Percentiles rank a stretch among this genome's conserved stretches.
Conservation (phyloP, 2,797 vertebrate species). For the Neostethus bicornis region DNA sequence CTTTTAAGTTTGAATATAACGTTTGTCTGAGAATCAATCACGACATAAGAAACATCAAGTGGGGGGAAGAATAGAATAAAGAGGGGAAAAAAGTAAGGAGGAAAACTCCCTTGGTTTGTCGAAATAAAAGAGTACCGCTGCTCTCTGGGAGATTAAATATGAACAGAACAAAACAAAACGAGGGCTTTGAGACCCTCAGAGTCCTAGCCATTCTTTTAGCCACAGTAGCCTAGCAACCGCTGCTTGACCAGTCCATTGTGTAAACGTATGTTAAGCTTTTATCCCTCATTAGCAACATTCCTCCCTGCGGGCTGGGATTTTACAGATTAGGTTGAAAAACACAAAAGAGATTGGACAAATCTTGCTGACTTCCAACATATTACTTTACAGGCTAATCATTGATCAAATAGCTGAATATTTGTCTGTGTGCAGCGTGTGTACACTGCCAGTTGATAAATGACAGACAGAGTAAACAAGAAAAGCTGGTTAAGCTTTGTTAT, state of each 20-base stretch:
- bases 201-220: constrained; percentile 80
- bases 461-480: constrained; percentile 40
- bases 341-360: constrained; percentile 81
- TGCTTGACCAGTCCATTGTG: constrained; percentile 84
- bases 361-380: constrained; percentile 83
- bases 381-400: constrained; percentile 80
- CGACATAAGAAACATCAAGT: constrained; percentile 34
- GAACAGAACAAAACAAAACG: constrained; percentile 84
- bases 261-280: constrained; percentile 83
- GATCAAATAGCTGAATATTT: constrained; percentile 75
- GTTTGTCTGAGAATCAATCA: constrained; percentile 26
- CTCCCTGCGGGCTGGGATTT: constrained; percentile 82
- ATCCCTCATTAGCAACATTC: constrained; percentile 83
- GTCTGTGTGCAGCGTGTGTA: constrained; percentile 62
- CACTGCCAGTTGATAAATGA: constrained; percentile 64
- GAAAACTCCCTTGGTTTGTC: constrained; percentile 75
- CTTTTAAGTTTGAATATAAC: constrained; percentile 9
- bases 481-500: constrained; percentile 36
- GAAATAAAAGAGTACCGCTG: constrained; percentile 77
- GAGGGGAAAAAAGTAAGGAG: constrained; percentile 61
- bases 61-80: constrained; percentile 31
- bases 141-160: constrained; percentile 86
- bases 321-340: constrained; percentile 85
- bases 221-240: constrained; percentile 85
- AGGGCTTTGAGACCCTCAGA: constrained; percentile 81